These are phyloP conservation scores for Wasmannia auropunctata DNA, from an alignment of 1,140 invertebrate genomes.

Conservation along the genomic window DNA sequence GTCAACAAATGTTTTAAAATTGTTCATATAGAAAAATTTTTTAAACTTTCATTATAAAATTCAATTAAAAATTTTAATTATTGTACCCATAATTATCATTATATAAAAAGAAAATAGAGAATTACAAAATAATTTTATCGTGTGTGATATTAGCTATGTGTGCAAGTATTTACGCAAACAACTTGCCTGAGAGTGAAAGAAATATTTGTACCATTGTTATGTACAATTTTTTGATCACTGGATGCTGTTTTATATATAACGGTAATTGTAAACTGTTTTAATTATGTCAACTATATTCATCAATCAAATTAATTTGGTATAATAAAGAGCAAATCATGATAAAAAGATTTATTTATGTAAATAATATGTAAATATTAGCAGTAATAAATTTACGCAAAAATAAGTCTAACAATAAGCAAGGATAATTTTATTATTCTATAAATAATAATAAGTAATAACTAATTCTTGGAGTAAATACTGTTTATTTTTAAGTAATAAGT, in stretches of 20 bases:
- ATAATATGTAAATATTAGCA: too few species aligned
- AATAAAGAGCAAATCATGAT: not conserved
- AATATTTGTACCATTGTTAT: constrained; percentile 7
- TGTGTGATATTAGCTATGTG: not conserved
- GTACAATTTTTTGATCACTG: constrained; percentile 21
- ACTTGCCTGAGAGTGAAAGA: constrained; percentile 37
- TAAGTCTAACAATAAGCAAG: too few species aligned
- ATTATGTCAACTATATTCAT: not conserved
- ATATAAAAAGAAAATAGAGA: not conserved
- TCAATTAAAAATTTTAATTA: not conserved
- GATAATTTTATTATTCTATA: too few species aligned
- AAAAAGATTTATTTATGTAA: not conserved
- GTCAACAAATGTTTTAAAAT: not conserved
- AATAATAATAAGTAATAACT: not conserved
- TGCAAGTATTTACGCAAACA: not conserved
- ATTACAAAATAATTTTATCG: not conserved
- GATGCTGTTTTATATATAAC: not conserved
- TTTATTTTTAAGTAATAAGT: too few species aligned
- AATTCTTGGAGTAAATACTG: too few species aligned
- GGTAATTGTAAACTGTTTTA: not conserved
- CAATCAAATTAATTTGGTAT: not conserved
- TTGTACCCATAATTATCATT: not conserved
- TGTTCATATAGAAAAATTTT: not conserved
- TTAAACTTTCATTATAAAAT: not conserved
- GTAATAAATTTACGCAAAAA: too few species aligned